Base-by-base conservation (phyloP, 2,888 invertebrate species). In the Melipona bicolor region DNA sequence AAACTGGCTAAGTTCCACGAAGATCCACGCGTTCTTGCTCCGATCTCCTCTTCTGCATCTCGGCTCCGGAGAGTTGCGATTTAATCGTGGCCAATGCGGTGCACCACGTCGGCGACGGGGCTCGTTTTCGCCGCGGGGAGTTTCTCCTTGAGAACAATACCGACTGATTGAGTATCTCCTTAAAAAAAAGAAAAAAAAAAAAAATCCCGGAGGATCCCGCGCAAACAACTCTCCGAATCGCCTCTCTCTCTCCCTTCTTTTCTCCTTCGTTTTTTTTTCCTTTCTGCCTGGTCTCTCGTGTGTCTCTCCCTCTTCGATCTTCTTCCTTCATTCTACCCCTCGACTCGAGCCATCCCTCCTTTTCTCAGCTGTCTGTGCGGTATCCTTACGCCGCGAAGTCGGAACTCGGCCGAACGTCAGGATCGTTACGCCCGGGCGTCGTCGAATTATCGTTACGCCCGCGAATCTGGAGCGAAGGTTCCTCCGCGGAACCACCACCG, bases 61-160 rank as follows among this genome's bases (percentile, higher is more conserved):
- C n/a, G 69, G 54, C 52, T 61, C 52, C 61, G 61, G 24, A 27
- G 24, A 64, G 62, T 54, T 43, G 54, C 81, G 83, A 82, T 85
- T 79, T 62, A 81, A 81, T 76, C 78, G 74, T 70, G 75, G 52
- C 54, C 6, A 76, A 68, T 36, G 24, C 56, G 76, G 79, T 85
- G 85, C 87, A 88, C 77, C 88, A 77, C 62, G 81, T 76, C 82
- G 88, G 82, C 85, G 90, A 79, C 88, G 83, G 3, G 61, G 77
- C 88, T 87, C 75, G 75, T 90, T 90, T 87, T 90, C 90, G 27
- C 90, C 67, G 56, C 83, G 81, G 89, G 90, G 69, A 82, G 86
- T 80, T 87, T 87, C 90, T 90, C 83, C 88, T 88, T 83, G 82
- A 80, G 87, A 90, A 90, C 90, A 90, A 90, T 90, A 86, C 88